Percentiles rank a stretch among this genome's conserved stretches.
Conservation (phyloP, 2,888 invertebrate species). For the Rhabditoides inermis region DNA sequence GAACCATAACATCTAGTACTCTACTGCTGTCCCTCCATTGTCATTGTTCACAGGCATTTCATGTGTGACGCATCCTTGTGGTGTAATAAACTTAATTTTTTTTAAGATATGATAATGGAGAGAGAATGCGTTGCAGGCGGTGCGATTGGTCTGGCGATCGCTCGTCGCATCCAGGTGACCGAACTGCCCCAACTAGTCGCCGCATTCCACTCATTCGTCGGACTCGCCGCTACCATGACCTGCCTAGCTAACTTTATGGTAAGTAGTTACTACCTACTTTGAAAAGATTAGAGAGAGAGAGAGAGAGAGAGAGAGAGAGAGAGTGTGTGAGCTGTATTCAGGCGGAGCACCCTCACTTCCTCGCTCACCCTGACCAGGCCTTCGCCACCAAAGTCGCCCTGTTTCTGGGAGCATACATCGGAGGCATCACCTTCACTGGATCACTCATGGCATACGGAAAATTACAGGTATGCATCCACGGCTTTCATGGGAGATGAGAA, state of each 20-base stretch:
- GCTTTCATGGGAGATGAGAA: too few species aligned
- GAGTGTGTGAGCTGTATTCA: slow-evolving; percentile 67
- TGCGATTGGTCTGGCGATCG: slow-evolving; percentile 68
- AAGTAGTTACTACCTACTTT: too few species aligned
- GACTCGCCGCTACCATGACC: slow-evolving; percentile 77
- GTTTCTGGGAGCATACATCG: slow-evolving; percentile 79
- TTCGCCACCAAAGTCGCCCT: slow-evolving; percentile 71
- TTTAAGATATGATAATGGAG: too few species aligned
- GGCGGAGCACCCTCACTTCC: slow-evolving; percentile 71
- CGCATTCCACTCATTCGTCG: slow-evolving; percentile 75
- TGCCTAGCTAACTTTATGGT: slow-evolving; percentile 76
- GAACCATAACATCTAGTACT: too few species aligned
- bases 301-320: too few species aligned
- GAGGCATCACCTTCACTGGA: slow-evolving; percentile 80
- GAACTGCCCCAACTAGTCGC: slow-evolving; percentile 83
- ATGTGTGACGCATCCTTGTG: too few species aligned
- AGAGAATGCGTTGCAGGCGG: too few species aligned
- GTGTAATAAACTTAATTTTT: too few species aligned
- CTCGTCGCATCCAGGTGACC: slow-evolving; percentile 70
- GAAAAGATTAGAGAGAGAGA: too few species aligned
- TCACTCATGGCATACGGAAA: slow-evolving; percentile 82
- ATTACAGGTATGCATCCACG: too few species aligned
- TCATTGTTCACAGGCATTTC: too few species aligned
- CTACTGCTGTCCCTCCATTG: too few species aligned
- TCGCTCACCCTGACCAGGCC: slow-evolving; percentile 65